Evolutionary conservation across 2,113 vertebrate species (phyloP), one percentile per base, ranked within the genome.

Genomic region (Crotalus helleri): DNA sequence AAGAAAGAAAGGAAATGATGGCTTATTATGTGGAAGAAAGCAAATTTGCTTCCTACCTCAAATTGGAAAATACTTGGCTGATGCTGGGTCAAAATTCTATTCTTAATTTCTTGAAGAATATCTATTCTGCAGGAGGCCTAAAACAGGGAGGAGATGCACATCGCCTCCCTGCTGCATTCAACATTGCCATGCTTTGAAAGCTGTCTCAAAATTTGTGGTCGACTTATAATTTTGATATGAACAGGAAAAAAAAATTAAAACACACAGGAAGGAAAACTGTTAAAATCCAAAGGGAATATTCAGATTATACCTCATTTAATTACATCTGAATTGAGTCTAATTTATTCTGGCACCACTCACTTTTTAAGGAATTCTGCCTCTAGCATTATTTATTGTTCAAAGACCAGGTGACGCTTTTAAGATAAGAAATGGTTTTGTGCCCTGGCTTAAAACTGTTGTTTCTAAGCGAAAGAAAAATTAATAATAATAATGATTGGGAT

Each of bases 1-100:
- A 3, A 64, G 92, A 94, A 90, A 94, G 64, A 94, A 91, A 91
- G 93, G 61, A 94, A 95, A 94, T 19, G 64, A 95, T 95, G 93
- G 93, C 91, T 91, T 92, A 87, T 95, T 74, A 24, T 33, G 21
- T 1, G 23, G 53, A 57, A 23, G 5, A 64, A 39, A 15, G 6
- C 46, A 51, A 11, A 9, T 24, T 13, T 44, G 23, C 51, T 23
- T 54, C 54, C 90, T 81, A 39, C 17, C 91, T 21, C 4, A 49
- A 51, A 26, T 58, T 91, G 74, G 90, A 44, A 85, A 23, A 44
- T 17, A 49, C 51, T 53, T 15, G 33, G 24, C 29, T 51, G 29
- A 24, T 51, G 11, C 44, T 12, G 85, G 11, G 39, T 91, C 4
- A 1, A 59, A 26, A 49, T 49, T 86, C 57, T 53, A 64, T 53